A percentile compares a stretch with the other conserved stretches of the same genome.
These are phyloP conservation scores for Drosophila subobscura DNA, from an alignment of 1,140 invertebrate species.

Conservation along the genomic window DNA sequence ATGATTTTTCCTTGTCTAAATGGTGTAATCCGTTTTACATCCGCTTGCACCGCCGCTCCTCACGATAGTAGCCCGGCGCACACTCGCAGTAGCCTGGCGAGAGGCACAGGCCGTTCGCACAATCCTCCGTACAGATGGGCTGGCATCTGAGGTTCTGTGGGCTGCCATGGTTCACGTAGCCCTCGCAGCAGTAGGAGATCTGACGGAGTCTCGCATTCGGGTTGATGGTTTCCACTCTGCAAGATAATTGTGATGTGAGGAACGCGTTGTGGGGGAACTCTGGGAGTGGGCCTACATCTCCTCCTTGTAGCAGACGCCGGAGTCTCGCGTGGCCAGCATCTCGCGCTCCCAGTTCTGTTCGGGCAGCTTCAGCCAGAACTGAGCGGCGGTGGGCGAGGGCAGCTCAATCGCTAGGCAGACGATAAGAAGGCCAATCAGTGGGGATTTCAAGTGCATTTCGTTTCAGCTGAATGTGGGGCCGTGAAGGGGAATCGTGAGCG, in stretches of 20 bases:
- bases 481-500: constrained; percentile 8
- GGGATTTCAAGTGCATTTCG: constrained; percentile 45
- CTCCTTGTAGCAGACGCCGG: constrained; percentile 56
- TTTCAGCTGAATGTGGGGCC: constrained; percentile 23
- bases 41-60: constrained; percentile 32
- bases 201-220: constrained; percentile 57
- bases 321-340: constrained; percentile 24
- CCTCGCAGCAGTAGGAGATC: constrained; percentile 68
- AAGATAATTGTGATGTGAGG: neutral
- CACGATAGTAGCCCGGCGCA: constrained; percentile 59
- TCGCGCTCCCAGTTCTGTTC: constrained; percentile 33
- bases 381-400: constrained; percentile 17
- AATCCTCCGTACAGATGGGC: constrained; percentile 85
- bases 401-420: constrained; percentile 24
- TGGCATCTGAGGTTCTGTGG: constrained; percentile 82
- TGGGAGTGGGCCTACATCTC: constrained; percentile 9
- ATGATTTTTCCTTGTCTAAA: neutral
- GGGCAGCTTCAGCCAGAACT: constrained; percentile 49
- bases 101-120: constrained; percentile 85
- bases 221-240: constrained; percentile 51
- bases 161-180: constrained; percentile 52
- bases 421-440: constrained; percentile 39
- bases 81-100: constrained; percentile 85
- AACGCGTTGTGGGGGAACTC: no score
- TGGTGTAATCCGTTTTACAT: neutral